Evolutionary conservation across 1,140 invertebrate species (phyloP).

Genomic region (Pogonus chalceus): DNA sequence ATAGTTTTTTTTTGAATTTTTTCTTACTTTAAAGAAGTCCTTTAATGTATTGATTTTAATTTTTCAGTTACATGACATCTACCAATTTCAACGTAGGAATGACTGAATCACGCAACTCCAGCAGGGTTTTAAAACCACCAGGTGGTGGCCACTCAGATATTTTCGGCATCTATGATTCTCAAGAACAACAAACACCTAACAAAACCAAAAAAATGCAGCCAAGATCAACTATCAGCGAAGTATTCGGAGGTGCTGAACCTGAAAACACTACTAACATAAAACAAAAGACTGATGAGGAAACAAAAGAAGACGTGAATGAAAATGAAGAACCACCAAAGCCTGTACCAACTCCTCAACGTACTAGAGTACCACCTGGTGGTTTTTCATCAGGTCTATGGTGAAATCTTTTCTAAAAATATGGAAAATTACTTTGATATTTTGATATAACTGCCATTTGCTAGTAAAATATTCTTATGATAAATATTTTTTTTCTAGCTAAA

Average conservation of each 20-base stretch:
- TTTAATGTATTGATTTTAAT: too few species aligned
- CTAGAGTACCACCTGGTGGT: conserved; percentile 28
- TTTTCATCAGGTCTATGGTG: conserved; percentile 30
- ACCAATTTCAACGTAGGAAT: conserved; percentile 24
- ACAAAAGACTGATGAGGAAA: background rate
- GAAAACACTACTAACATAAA: background rate
- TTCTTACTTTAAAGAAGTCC: too few species aligned
- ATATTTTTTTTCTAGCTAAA: too few species aligned
- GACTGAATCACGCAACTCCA: conserved; percentile 24
- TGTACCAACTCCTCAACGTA: conserved; percentile 14
- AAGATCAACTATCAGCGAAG: background rate
- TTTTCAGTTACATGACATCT: too few species aligned
- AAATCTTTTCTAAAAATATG: conserved; percentile 15
- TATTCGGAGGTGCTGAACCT: background rate
- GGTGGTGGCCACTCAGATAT: conserved; percentile 32
- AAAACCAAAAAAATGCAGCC: background rate
- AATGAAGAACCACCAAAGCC: background rate
- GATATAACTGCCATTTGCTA: too few species aligned
- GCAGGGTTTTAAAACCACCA: conserved; percentile 30
- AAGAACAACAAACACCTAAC: background rate
- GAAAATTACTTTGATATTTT: too few species aligned
- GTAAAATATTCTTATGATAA: too few species aligned
- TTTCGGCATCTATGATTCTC: conserved; percentile 20
- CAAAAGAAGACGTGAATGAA: background rate
- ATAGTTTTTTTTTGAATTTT: too few species aligned